Percentiles rank a stretch among this genome's conserved stretches.
These are phyloP conservation scores for Seriola quinqueradiata DNA, from an alignment of 2,113 vertebrate species.

Conservation along the genomic window DNA sequence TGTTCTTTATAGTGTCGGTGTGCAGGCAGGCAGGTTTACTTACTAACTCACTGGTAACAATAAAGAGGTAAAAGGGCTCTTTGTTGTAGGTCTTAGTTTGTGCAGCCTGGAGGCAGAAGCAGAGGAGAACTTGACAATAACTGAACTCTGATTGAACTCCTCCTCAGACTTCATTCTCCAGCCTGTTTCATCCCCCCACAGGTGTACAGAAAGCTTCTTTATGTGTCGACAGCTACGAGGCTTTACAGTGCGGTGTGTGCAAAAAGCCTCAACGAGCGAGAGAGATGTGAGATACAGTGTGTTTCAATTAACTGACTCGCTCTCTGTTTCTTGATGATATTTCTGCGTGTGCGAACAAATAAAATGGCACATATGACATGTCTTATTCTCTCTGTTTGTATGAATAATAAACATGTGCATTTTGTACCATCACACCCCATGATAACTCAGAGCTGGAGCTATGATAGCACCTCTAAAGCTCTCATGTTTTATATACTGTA, in stretches of 20 bases:
- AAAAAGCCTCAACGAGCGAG: slow-evolving; percentile 16
- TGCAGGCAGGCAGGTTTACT: background rate
- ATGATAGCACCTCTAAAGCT: too few relatives aligned
- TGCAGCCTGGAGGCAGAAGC: slow-evolving; percentile 28
- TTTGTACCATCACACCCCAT: too few relatives aligned
- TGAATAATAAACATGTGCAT: too few relatives aligned
- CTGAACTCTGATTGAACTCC: slow-evolving; percentile 49
- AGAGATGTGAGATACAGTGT: slow-evolving; percentile 8
- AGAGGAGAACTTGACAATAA: background rate
- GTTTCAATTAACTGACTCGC: background rate
- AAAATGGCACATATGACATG: background rate
- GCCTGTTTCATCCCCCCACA: background rate
- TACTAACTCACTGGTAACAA: background rate
- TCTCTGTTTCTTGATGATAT: background rate
- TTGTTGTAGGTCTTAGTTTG: slow-evolving; percentile 16
- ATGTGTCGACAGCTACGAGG: slow-evolving; percentile 15
- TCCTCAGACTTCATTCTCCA: slow-evolving; percentile 19
- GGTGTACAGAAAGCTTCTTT: background rate
- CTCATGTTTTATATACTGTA: too few relatives aligned
- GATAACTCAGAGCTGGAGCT: too few relatives aligned
- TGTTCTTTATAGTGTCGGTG: background rate
- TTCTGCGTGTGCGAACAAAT: background rate
- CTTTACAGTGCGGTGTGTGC: background rate
- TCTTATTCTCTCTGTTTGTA: too few relatives aligned
- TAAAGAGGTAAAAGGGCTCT: background rate